Evolutionary conservation across 1,140 invertebrate genomes (phyloP), one percentile per base, ranked within the genome.

Genomic region (Cydia strobilella): DNA sequence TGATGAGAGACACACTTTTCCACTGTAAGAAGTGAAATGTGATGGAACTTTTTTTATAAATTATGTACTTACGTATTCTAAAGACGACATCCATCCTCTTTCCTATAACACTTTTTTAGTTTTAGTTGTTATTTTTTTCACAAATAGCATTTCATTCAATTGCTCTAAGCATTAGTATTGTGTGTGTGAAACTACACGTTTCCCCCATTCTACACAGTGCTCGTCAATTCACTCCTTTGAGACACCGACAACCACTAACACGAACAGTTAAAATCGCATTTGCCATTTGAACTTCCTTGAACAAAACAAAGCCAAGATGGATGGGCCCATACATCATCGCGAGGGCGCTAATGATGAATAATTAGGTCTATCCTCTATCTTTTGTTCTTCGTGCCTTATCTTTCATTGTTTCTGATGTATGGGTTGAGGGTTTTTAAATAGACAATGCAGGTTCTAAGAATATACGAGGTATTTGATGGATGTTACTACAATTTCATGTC

Each of bases 341-440:
- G 74, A 31, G 69, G 74, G 76, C 27, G 51, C 81, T 84, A 85
- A 85, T 83, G 83, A 84, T 83, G 80, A 86, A 85, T 85, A 86
- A 86, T 86, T 86, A 84, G 78, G 76, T 79, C 75, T 72, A 75
- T 77, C 77, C 73, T 76, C 76, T 80, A 35, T 73, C 78, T 76
- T 80, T 80, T 81, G 82, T 83, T 77, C 76, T 27, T 27, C 71
- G 73, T 62, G 35, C 75, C 25, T 79, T 72, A 75, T 66, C 27
- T 72, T 18, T 74, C 65, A 76, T 76, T 76, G 54, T 76, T 31
- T 71, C 63, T 63, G 25, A 20, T 15, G 23, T 63, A 66, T 35
- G 31, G 65, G 42, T 69, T 31, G 54, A 23, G 54, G 20, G 54
- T 59, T 59, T 59, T 59, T 9, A 39, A n/a, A n/a, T 1, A 59